Conservation (phyloP, 2,888 invertebrate species). For the Belgica antarctica region DNA sequence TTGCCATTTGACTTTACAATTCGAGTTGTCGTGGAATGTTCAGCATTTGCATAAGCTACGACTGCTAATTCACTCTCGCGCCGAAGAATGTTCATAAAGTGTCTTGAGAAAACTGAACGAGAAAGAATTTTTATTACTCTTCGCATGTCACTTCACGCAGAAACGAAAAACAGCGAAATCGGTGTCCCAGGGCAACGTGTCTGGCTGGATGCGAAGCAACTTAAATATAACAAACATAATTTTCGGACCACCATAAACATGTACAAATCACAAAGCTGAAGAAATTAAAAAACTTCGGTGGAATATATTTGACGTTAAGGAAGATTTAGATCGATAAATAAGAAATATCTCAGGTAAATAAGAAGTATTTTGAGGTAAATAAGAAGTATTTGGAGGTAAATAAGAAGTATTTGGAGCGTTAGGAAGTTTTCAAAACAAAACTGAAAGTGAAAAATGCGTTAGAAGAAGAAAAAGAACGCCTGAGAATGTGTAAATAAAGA, state of each 20-base stretch:
- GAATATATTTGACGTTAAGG: constrained; percentile 1
- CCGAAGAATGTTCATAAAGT: neutral
- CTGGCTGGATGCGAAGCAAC: too few relatives aligned
- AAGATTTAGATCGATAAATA: neutral
- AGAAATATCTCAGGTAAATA: neutral
- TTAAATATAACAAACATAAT: too few relatives aligned
- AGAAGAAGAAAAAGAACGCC: neutral
- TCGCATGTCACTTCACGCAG: neutral
- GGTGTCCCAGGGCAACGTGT: neutral
- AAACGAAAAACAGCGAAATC: neutral
- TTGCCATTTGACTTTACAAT: neutral
- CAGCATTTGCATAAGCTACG: neutral
- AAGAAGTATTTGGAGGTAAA: too few relatives aligned
- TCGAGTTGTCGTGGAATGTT: neutral
- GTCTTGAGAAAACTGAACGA: too few relatives aligned
- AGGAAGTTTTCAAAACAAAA: too few relatives aligned
- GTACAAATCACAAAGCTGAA: too few relatives aligned
- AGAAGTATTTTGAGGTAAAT: too few relatives aligned
- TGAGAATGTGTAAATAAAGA: constrained; percentile 1
- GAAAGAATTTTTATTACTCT: neutral
- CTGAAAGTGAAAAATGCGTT: neutral
- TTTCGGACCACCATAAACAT: neutral
- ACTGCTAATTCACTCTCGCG: too few relatives aligned
- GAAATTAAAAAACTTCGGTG: too few relatives aligned
- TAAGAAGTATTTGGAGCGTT: too few relatives aligned